Base-by-base conservation (phyloP, 2,113 vertebrate species). In the Chloroceryle aenea region DNA sequence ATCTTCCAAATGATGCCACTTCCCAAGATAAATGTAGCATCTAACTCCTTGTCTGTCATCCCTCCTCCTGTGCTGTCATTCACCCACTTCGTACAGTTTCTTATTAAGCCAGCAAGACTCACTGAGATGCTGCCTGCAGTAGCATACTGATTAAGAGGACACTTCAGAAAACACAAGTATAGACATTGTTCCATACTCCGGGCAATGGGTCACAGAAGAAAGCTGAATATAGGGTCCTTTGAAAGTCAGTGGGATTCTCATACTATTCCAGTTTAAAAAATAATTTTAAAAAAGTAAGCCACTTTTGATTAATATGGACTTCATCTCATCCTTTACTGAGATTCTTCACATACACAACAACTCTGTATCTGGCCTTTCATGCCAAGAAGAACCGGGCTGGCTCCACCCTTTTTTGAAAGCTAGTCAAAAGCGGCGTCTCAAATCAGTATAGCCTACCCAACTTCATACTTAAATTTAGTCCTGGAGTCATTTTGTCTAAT, bases 161-260 rank as follows among this genome's bases (percentile, higher is more conserved):
- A 53, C 11, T 87, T 73, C 88, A 90, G 38, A 74, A 89, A 83
- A 66, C 34, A 45, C 15, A 63, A 48, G 36, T 20, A 79, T 0
- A 61, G 45, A 22, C 77, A 69, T 18, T 69, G n/a, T 38, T 68
- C 26, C 5, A 2, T 63, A 20, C 27, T 50, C 16, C 9, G 20
- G 10, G 21, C 50, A 64, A 9, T 9, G 19, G 43, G 50, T 64
- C 61, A 85, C 50, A 72, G 53, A 80, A 85, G 8, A 32, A 83
- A 75, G 0, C 27, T 10, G 45, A 79, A 85, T 56, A 32, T 11
- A 69, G 76, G 10, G 23, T 30, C 25, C 30, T 77, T 2, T 55
- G 66, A 38, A 87, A 79, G n/a, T 34, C n/a, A 50, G 15, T 20
- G 29, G 23, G 20, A 74, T 55, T 86, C 0, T 91, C 0, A 0